Percentiles rank a stretch among this genome's conserved stretches.
Evolutionary conservation across 2,113 vertebrate species (phyloP).

Genomic region (Poecilia latipinna): DNA sequence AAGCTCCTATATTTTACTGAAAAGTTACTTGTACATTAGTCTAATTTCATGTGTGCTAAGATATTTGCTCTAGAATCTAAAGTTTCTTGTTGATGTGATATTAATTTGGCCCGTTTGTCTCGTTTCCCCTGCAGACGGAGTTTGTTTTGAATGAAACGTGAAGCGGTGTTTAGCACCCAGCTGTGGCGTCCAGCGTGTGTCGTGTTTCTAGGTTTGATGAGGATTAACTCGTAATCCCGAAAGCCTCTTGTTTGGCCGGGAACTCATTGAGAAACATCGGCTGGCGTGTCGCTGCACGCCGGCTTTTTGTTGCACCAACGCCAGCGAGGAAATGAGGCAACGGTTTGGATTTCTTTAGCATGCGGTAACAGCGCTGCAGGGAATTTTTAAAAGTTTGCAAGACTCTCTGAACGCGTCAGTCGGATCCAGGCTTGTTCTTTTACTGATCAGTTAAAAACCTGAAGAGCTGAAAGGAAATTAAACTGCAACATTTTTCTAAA

Average conservation of each 20-base stretch:
- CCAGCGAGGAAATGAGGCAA: conserved; percentile 36
- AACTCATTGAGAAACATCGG: conserved; percentile 28
- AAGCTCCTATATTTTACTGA: too few relatives aligned
- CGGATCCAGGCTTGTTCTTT: neutral
- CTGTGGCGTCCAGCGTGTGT: neutral
- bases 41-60: too few relatives aligned
- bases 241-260: conserved; percentile 42
- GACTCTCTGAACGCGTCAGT: neutral
- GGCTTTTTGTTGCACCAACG: conserved; percentile 4
- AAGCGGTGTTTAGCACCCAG: neutral
- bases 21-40: too few relatives aligned
- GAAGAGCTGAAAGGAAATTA: neutral
- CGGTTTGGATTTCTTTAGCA: rapidly evolving
- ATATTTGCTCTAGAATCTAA: too few relatives aligned
- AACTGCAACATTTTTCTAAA: neutral
- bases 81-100: too few relatives aligned
- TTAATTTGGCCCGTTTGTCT: neutral
- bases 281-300: conserved; percentile 13
- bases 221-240: conserved; percentile 52
- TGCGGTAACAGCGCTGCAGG: neutral
- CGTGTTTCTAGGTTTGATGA: conserved; percentile 26
- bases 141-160: neutral
- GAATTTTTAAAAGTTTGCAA: neutral
- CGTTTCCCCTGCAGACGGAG: neutral
- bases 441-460: neutral